phyloP scores from a whole-genome alignment of 2,113 vertebrate genomes.

The Vanacampus margaritifer region DNA sequence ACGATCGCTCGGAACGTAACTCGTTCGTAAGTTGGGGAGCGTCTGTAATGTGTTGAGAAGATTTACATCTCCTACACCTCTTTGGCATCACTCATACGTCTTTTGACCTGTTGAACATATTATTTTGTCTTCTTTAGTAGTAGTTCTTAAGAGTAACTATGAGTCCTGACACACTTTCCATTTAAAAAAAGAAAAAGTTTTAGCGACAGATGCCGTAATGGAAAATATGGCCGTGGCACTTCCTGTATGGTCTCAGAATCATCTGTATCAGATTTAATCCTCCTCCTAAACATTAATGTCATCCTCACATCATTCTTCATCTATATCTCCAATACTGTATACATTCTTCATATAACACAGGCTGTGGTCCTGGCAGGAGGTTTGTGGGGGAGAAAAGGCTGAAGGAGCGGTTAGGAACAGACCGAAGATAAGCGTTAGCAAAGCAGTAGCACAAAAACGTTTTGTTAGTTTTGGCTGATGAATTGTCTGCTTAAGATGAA shows the following conservation, averaged over 20 bases:
- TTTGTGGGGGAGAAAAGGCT: constrained; percentile 26
- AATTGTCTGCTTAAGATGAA: constrained; percentile 6
- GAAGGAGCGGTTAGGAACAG: constrained; percentile 18
- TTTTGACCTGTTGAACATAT: too few species aligned
- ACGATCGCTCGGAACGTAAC: too few species aligned
- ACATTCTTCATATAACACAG: constrained; percentile 32
- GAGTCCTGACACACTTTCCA: too few species aligned
- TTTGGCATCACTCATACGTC: too few species aligned
- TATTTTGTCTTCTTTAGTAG: too few species aligned
- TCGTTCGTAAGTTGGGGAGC: too few species aligned
- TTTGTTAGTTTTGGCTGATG: constrained; percentile 57
- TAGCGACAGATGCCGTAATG: not conserved
- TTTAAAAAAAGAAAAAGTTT: not conserved
- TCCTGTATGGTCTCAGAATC: not conserved
- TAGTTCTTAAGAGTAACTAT: too few species aligned
- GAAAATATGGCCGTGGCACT: not conserved
- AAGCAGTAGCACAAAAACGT: constrained; percentile 19
- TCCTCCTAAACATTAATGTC: constrained; percentile 28
- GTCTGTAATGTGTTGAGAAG: too few species aligned
- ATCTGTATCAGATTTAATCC: constrained; percentile 14
- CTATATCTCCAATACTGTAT: constrained; percentile 23
- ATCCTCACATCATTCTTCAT: constrained; percentile 48
- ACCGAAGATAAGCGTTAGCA: constrained; percentile 31
- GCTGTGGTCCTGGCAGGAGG: constrained; percentile 24
- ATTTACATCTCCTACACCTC: too few species aligned